A percentile compares a stretch with the other conserved stretches of the same genome.
phyloP scores from a whole-genome alignment of 2,113 vertebrate genomes.

The Lepus europaeus region DNA sequence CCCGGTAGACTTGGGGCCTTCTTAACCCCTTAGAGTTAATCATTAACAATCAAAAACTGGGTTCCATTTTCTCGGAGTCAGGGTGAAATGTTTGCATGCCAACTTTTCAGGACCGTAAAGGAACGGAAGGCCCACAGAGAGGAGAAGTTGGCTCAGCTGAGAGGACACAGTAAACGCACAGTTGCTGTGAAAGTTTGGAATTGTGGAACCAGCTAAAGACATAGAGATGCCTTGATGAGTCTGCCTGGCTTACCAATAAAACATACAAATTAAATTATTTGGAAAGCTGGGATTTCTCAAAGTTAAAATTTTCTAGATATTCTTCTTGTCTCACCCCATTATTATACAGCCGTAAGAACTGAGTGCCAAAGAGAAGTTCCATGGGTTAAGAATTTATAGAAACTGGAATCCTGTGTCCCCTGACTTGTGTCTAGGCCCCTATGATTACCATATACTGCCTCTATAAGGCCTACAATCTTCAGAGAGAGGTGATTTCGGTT shows the following conservation, averaged over 20 bases:
- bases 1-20: neutral
- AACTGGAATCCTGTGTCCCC: neutral
- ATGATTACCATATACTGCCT: neutral
- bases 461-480: neutral
- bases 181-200: neutral
- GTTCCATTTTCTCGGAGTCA: conserved; percentile 16
- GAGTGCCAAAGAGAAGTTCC: neutral
- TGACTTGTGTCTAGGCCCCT: neutral
- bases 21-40: neutral
- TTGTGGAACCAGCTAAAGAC: neutral
- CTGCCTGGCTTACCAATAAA: neutral
- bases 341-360: neutral
- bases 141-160: neutral
- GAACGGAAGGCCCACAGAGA: neutral
- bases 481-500: neutral
- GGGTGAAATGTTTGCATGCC: neutral
- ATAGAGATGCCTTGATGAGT: neutral
- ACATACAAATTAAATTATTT: neutral
- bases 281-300: neutral
- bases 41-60: neutral
- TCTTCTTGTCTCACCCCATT: neutral
- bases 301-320: neutral
- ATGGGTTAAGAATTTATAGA: neutral
- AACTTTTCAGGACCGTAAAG: neutral
- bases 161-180: neutral